Conservation (phyloP, 2,113 vertebrate species). For the Myotis davidii region DNA sequence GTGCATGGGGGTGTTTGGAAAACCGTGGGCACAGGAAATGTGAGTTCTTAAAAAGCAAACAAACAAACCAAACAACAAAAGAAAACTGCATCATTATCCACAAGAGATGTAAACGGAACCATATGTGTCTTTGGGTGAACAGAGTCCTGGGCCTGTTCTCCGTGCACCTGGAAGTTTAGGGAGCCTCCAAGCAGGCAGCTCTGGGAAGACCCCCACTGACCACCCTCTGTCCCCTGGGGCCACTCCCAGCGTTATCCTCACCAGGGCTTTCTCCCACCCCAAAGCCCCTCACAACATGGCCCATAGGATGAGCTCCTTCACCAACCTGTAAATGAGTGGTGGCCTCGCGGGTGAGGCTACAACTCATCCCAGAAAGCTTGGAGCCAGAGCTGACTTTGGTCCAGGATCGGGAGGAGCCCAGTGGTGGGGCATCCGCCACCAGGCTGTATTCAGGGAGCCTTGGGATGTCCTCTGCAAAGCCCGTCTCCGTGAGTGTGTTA, state of each 20-base stretch:
- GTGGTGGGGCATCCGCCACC: background rate
- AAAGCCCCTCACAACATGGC: background rate
- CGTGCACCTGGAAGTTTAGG: background rate
- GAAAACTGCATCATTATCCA: background rate
- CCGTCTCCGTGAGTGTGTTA: background rate
- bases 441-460: background rate
- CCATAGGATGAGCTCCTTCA: background rate
- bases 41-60: conserved; percentile 39
- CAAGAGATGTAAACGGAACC: background rate
- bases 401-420: fast-evolving
- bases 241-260: background rate
- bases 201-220: background rate
- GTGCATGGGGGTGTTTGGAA: background rate
- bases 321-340: fast-evolving
- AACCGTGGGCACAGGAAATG: conserved; percentile 12
- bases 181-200: background rate
- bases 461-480: background rate
- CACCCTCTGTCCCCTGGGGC: background rate
- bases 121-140: background rate
- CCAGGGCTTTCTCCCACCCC: fast-evolving
- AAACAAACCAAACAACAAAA: background rate
- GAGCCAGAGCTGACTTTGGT: background rate
- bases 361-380: background rate
- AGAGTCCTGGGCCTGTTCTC: background rate
- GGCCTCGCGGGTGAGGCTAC: fast-evolving